Evolutionary conservation across 2,888 invertebrate genomes (phyloP), one percentile per base, ranked within the genome.

Genomic region (Andrena chrysosceles): DNA sequence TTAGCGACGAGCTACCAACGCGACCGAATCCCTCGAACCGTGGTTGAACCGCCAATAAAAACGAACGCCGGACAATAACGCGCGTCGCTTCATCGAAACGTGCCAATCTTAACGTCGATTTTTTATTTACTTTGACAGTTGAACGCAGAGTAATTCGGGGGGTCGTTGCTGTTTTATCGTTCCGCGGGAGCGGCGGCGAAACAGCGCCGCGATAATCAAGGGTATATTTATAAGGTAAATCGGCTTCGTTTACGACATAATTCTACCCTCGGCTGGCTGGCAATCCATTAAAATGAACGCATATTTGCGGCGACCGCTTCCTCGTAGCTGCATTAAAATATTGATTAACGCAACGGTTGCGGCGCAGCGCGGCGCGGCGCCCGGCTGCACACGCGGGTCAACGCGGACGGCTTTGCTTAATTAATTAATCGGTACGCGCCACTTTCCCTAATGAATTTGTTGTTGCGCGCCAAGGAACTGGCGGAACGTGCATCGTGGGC

Each of bases 391-490:
- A 4, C 62, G 63, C 71, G 48, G 76, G 70, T 71, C 77, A 72
- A 77, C 68, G 72, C 69, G 56, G 80, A 71, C 63, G 64, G 69
- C 48, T 48, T 72, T 63, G 72, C 75, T 75, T 60, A 84, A 84
- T 84, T 76, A 84, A 84, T 84, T 83, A 83, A 83, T 79, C 71
- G 69, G 72, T 66, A 49, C 69, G 63, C 68, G 66, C 60, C 72
- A 80, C 76, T 69, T 84, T 76, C 56, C 31, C 72, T 84, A 84
- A 84, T 84, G 84, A 84, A 80, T 84, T 76, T 62, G 75, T 80
- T 73, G 68, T 64, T 70, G 59, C 54, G n/a, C 72, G 10, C 20
- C 69, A 16, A 63, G 81, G 10, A 81, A 54, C 49, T 68, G 26
- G 16, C 48, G 42, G 29, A 20, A 60, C 42, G 16, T 42, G 42